Evolutionary conservation across 1,140 invertebrate species (phyloP).

Genomic region (Meteorus sp.): DNA sequence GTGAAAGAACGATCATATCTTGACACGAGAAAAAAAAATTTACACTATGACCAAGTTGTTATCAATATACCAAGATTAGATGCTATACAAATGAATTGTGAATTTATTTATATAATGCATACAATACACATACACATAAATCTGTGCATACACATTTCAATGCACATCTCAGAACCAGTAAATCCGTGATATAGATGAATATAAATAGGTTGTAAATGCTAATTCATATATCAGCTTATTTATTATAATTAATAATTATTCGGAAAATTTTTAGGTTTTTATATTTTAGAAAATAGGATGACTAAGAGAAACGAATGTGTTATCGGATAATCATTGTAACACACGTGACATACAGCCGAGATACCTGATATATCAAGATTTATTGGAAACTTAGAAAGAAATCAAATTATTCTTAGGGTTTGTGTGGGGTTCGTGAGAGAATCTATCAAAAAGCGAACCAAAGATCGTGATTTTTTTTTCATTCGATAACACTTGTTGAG

Average conservation of each 20-base stretch:
- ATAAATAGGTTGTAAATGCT: conserved; percentile 27
- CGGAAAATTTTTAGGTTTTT: conserved; percentile 43
- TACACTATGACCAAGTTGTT: conserved; percentile 32
- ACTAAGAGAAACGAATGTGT: neutral
- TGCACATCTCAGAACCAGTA: conserved; percentile 45
- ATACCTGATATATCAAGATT: no score
- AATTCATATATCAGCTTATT: conserved; percentile 47
- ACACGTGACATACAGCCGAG: no score
- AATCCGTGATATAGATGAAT: conserved; percentile 48
- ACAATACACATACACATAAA: neutral
- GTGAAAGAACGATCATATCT: neutral
- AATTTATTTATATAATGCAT: conserved; percentile 20
- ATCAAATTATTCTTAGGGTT: conserved; percentile 19
- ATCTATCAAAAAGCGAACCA: conserved; percentile 7
- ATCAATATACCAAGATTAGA: conserved; percentile 22
- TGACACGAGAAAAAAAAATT: conserved; percentile 7
- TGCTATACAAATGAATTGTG: conserved; percentile 12
- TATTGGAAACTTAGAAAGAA: neutral
- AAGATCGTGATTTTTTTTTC: neutral
- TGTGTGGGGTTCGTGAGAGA: conserved; percentile 18
- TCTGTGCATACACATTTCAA: conserved; percentile 26
- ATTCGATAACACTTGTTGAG: neutral
- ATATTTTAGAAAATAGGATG: conserved; percentile 24
- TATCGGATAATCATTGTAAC: neutral
- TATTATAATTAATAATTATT: conserved; percentile 40